These are phyloP conservation scores for Cavia aperea DNA, from an alignment of 2,113 vertebrate genomes.

Conservation along the genomic window DNA sequence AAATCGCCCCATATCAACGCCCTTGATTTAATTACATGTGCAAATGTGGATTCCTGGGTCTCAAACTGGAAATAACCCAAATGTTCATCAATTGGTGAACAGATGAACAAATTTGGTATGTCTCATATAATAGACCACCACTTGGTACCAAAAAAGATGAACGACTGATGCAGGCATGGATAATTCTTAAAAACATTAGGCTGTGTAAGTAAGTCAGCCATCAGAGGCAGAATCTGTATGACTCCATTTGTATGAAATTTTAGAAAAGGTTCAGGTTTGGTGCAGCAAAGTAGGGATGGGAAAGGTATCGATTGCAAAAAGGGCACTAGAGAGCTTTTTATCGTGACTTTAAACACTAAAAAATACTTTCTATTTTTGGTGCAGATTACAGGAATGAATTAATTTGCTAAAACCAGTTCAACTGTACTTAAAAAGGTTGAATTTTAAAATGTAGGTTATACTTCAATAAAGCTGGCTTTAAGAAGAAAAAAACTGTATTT, in stretches of 20 bases:
- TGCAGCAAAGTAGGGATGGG: neutral
- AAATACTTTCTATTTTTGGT: neutral
- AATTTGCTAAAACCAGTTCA: neutral
- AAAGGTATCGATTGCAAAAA: neutral
- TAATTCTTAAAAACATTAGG: neutral
- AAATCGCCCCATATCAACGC: neutral
- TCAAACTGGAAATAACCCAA: slow-evolving; percentile 18
- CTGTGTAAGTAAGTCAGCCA: neutral
- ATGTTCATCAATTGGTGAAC: neutral
- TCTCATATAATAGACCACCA: neutral
- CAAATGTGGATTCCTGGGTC: neutral
- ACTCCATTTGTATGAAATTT: neutral
- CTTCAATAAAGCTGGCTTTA: neutral
- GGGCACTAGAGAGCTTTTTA: neutral
- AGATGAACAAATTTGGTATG: neutral
- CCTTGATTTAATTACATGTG: neutral
- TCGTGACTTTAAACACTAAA: neutral
- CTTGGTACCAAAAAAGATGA: neutral
- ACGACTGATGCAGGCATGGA: neutral
- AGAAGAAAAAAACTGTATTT: neutral
- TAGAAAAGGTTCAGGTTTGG: neutral
- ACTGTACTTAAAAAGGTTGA: neutral
- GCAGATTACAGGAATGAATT: neutral
- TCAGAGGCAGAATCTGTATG: neutral
- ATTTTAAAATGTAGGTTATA: slow-evolving; percentile 19